A percentile compares a stretch with the other conserved stretches of the same genome.
Conservation (phyloP, 1,140 invertebrate genomes). For the Lordiphosa stackelbergi region DNA sequence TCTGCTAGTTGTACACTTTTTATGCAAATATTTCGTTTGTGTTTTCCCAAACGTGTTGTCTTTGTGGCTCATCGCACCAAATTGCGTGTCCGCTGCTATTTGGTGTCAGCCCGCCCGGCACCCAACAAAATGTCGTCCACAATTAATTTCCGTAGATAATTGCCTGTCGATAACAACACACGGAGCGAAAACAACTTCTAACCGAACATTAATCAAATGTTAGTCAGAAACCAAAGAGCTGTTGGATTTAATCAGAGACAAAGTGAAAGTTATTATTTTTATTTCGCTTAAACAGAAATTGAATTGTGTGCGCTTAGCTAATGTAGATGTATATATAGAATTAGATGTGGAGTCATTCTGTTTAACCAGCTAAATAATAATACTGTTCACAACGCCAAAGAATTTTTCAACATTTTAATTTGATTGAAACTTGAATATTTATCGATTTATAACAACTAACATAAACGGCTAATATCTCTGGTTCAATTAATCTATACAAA, state of each 20-base stretch:
- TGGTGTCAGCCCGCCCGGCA: slow-evolving; percentile 35
- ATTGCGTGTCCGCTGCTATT: slow-evolving; percentile 33
- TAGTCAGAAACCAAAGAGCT: background rate
- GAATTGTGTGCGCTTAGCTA: slow-evolving; percentile 24
- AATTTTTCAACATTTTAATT: slow-evolving; percentile 44
- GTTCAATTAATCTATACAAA: slow-evolving; percentile 54
- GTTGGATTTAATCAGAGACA: slow-evolving; percentile 57
- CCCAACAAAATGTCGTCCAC: slow-evolving; percentile 43
- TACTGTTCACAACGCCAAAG: slow-evolving; percentile 72
- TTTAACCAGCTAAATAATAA: slow-evolving; percentile 68
- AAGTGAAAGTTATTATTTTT: slow-evolving; percentile 56
- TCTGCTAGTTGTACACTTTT: slow-evolving; percentile 39
- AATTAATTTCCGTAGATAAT: slow-evolving; percentile 68
- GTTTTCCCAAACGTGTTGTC: background rate
- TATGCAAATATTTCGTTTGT: slow-evolving; percentile 40
- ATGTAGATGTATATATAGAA: slow-evolving; percentile 15
- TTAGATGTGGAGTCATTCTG: slow-evolving; percentile 15
- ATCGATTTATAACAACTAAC: slow-evolving; percentile 54
- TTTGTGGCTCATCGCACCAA: background rate
- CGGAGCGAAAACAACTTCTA: slow-evolving; percentile 28
- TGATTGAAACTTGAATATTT: slow-evolving; percentile 28
- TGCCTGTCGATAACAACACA: slow-evolving; percentile 54
- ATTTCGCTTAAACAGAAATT: slow-evolving; percentile 63
- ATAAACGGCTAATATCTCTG: slow-evolving; percentile 66
- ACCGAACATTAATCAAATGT: slow-evolving; percentile 54